Evolutionary conservation across 2,888 invertebrate genomes (phyloP).

Genomic region (Stramonita haemastoma): DNA sequence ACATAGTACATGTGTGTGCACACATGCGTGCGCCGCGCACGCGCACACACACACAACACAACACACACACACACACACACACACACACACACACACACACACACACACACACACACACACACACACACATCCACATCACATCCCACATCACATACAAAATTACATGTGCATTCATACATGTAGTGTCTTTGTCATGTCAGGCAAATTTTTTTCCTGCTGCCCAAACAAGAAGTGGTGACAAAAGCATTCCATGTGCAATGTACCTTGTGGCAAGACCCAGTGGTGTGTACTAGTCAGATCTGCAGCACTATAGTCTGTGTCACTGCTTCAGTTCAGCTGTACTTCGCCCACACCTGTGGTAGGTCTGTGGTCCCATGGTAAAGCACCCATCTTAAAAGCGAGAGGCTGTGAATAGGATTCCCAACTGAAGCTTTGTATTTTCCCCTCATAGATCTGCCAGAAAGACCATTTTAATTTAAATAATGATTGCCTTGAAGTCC

Average conservation of each 20-base stretch:
- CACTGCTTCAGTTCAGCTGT: too few relatives aligned
- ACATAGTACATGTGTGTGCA: too few relatives aligned
- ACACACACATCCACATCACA: neutral
- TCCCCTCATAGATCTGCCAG: too few relatives aligned
- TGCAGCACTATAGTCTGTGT: neutral
- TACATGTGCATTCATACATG: neutral
- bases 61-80: neutral
- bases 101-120: neutral
- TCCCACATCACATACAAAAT: too few relatives aligned
- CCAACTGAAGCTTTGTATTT: too few relatives aligned
- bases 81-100: neutral
- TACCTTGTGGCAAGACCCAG: neutral
- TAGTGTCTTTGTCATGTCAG: neutral
- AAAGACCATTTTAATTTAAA: too few relatives aligned
- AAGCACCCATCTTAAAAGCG: too few relatives aligned
- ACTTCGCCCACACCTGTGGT: too few relatives aligned
- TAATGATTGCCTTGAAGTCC: too few relatives aligned
- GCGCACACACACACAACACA: neutral
- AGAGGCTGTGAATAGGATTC: too few relatives aligned
- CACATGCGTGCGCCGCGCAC: too few relatives aligned
- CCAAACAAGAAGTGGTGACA: neutral
- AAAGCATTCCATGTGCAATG: constrained; percentile 11
- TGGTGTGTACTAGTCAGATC: neutral
- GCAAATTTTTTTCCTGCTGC: neutral
- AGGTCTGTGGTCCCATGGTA: too few relatives aligned